Conservation (phyloP, 2,888 invertebrate genomes). For the Ischnura elegans region DNA sequence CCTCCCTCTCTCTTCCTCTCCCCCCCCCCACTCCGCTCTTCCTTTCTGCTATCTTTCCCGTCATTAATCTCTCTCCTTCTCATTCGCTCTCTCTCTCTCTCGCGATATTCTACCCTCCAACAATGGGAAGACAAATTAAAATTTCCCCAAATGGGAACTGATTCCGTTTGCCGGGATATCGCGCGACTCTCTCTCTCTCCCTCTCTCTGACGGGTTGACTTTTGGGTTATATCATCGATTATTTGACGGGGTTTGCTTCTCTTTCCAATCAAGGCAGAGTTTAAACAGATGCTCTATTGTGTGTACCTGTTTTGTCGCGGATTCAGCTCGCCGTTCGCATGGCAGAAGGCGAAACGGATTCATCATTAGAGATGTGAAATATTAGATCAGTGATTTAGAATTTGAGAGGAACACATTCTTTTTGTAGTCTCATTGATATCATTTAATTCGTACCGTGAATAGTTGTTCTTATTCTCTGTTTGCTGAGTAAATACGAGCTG, state of each 20-base stretch:
- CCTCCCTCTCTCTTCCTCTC: neutral
- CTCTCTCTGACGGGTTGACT: neutral
- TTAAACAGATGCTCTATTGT: neutral
- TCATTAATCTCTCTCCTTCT: neutral
- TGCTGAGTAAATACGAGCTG: too few relatives aligned
- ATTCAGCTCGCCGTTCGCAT: neutral
- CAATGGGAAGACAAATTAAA: conserved; percentile 45
- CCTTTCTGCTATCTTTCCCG: neutral
- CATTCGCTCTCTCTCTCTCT: neutral
- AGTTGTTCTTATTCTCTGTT: too few relatives aligned
- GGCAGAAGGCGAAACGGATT: too few relatives aligned
- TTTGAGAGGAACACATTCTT: too few relatives aligned
- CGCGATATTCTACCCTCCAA: neutral
- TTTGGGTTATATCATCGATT: neutral
- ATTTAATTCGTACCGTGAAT: too few relatives aligned
- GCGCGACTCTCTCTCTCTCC: neutral
- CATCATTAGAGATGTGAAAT: too few relatives aligned
- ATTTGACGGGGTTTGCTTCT: neutral
- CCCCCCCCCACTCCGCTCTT: neutral
- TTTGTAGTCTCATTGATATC: neutral
- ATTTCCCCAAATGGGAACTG: conserved; percentile 4
- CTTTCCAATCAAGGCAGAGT: neutral
- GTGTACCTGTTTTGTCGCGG: neutral
- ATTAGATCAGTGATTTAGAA: too few relatives aligned
- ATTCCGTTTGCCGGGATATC: neutral